phyloP scores from a whole-genome alignment of 2,113 vertebrate genomes.

The Charadrius vociferus region DNA sequence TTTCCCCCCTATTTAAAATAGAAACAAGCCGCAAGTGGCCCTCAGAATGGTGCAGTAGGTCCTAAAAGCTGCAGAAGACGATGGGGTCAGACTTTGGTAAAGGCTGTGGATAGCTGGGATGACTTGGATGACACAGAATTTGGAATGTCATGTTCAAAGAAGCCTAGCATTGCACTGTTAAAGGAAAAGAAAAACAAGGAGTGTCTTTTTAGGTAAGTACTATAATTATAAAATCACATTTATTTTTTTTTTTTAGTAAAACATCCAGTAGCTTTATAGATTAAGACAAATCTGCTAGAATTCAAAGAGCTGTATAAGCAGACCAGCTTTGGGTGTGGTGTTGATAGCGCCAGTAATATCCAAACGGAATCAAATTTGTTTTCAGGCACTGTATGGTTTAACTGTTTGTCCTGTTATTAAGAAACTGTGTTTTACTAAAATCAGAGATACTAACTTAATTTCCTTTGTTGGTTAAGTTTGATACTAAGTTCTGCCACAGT shows the following conservation, averaged over 20 bases:
- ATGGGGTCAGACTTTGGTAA: constrained; percentile 88
- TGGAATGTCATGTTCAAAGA: constrained; percentile 87
- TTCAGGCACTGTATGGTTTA: background rate
- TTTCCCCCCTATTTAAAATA: constrained; percentile 35
- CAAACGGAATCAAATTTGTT: background rate
- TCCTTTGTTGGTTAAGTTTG: background rate
- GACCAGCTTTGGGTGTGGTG: background rate
- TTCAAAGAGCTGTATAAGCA: background rate
- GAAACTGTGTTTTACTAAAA: background rate
- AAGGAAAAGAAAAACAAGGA: constrained; percentile 83
- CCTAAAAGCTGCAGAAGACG: constrained; percentile 86
- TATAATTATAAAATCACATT: background rate
- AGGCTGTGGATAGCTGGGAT: constrained; percentile 86
- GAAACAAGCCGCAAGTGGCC: constrained; percentile 74
- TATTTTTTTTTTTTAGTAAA: background rate
- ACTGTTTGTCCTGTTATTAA: background rate
- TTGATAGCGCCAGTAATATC: background rate
- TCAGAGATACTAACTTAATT: background rate
- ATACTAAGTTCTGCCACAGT: background rate
- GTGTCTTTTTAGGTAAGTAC: constrained; percentile 70
- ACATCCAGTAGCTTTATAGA: background rate
- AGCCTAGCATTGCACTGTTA: constrained; percentile 80
- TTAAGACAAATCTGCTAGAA: background rate
- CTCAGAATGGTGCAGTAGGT: constrained; percentile 65
- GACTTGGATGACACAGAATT: constrained; percentile 82